A percentile compares a stretch with the other conserved stretches of the same genome.
Evolutionary conservation across 1,140 invertebrate genomes (phyloP).

Genomic region (Dolichoris vasculosae): DNA sequence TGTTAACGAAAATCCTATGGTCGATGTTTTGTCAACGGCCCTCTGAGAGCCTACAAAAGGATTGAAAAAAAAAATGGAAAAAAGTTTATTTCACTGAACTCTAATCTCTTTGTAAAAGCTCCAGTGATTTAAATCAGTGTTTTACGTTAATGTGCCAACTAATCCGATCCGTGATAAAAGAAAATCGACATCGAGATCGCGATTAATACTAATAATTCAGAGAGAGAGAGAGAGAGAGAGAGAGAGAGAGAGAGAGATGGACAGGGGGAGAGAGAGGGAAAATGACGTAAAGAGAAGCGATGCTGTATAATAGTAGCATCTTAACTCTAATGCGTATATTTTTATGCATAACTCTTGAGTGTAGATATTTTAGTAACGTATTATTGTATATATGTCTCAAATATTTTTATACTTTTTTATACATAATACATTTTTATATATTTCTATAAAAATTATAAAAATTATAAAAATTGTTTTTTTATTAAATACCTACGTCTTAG

Average conservation of each 20-base stretch:
- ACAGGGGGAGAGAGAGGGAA: slow-evolving; percentile 9
- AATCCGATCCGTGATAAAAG: slow-evolving; percentile 20
- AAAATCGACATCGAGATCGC: slow-evolving; percentile 34
- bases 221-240: slow-evolving; percentile 5
- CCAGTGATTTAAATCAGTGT: slow-evolving; percentile 8
- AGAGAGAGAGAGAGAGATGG: background rate
- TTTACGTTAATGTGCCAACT: slow-evolving; percentile 49
- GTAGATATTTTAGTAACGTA: slow-evolving; percentile 70
- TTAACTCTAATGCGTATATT: slow-evolving; percentile 32
- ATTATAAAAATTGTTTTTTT: slow-evolving; percentile 26
- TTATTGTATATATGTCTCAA: slow-evolving; percentile 69
- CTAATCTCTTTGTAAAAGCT: background rate
- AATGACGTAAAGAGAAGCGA: background rate
- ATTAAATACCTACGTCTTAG: background rate
- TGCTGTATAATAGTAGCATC: background rate
- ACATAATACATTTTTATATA: slow-evolving; percentile 62
- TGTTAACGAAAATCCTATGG: slow-evolving; percentile 66
- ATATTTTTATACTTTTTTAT: slow-evolving; percentile 65
- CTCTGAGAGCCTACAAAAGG: background rate
- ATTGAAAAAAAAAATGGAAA: background rate
- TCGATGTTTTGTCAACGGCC: background rate
- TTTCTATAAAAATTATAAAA: slow-evolving; percentile 56
- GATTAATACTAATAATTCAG: slow-evolving; percentile 16
- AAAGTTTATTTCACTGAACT: background rate
- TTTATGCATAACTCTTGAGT: slow-evolving; percentile 55